Conservation (phyloP, 2,113 vertebrate species). For the Alligator mississippiensis region DNA sequence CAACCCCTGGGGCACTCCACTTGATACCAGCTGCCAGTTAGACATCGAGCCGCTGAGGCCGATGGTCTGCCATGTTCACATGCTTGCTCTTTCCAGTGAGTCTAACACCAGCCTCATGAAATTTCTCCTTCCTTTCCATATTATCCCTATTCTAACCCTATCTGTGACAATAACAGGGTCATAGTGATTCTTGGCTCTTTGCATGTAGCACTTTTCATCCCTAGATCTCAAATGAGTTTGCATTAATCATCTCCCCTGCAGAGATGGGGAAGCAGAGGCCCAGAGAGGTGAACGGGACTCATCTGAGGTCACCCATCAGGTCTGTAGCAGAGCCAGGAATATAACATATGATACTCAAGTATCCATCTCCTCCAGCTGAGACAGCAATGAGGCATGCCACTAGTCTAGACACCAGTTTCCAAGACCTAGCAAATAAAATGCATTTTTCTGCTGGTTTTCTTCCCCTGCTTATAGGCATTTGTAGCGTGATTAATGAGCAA, state of each 20-base stretch:
- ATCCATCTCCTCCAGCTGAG: neutral
- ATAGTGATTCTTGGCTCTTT: too few species aligned
- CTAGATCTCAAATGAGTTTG: neutral
- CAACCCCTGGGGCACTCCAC: too few species aligned
- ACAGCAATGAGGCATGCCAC: neutral
- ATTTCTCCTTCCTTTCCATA: neutral
- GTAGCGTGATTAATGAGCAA: neutral
- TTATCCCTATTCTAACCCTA: too few species aligned
- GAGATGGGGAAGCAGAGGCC: neutral
- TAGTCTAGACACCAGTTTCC: neutral
- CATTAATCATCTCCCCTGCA: neutral
- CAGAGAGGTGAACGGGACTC: neutral
- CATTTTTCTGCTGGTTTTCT: slow-evolving; percentile 7
- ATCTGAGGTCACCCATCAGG: neutral
- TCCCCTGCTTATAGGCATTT: neutral
- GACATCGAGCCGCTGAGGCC: too few species aligned
- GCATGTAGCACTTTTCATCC: neutral
- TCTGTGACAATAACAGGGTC: too few species aligned
- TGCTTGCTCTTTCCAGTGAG: neutral
- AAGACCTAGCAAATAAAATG: neutral
- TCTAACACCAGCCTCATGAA: too few species aligned
- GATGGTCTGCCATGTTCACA: too few species aligned
- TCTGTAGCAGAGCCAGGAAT: neutral
- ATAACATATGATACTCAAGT: neutral
- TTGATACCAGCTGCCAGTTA: too few species aligned